phyloP scores from a whole-genome alignment of 2,888 invertebrate genomes.

The Timema podura region DNA sequence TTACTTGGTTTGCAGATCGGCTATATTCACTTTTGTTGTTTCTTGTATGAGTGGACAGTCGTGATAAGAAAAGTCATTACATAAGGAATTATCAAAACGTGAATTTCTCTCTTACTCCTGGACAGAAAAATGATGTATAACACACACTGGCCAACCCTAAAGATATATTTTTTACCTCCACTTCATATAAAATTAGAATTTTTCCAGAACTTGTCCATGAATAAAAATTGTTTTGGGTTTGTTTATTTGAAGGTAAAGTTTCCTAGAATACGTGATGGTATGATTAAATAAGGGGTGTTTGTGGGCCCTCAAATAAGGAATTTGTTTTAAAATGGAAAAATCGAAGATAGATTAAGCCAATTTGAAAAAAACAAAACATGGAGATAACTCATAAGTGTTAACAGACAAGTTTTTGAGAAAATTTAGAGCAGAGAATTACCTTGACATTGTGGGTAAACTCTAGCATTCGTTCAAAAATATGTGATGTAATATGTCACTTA shows the following conservation, averaged over 20 bases:
- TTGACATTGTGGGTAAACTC: constrained; percentile 1
- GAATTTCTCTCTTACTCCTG: neutral
- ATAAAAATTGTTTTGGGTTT: neutral
- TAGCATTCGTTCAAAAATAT: neutral
- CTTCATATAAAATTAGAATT: neutral
- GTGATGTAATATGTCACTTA: neutral
- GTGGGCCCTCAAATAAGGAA: neutral
- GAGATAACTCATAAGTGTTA: neutral
- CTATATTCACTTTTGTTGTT: neutral
- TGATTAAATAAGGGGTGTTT: neutral
- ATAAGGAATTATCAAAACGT: neutral
- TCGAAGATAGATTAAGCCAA: neutral
- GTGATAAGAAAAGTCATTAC: neutral
- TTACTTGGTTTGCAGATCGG: neutral
- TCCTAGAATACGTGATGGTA: neutral
- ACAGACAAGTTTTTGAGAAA: neutral
- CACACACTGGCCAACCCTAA: no score
- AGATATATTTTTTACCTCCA: neutral
- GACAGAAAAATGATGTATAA: no score
- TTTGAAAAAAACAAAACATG: neutral
- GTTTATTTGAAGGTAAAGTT: neutral
- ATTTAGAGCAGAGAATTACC: neutral
- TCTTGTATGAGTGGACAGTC: constrained; percentile 8
- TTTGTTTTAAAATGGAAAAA: neutral
- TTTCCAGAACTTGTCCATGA: neutral